Evolutionary conservation across 2,888 invertebrate species (phyloP).

Genomic region (Eupeodes latifasciatus): DNA sequence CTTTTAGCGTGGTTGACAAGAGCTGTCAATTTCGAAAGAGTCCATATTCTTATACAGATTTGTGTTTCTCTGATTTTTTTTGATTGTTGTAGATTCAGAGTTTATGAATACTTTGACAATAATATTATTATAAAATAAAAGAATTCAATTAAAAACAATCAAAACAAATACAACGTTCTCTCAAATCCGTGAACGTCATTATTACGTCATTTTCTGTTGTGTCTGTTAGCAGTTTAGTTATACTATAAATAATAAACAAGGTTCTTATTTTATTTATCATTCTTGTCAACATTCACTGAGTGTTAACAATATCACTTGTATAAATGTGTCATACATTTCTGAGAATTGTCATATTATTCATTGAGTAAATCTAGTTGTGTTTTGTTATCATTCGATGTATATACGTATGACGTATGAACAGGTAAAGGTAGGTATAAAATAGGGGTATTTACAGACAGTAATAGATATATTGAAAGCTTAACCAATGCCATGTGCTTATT

Average conservation of each 20-base stretch:
- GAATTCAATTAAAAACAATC: neutral
- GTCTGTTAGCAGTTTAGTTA: neutral
- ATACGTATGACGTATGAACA: slow-evolving; percentile 1
- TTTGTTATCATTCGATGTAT: slow-evolving; percentile 2
- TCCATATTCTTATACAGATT: too few species aligned
- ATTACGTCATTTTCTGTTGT: slow-evolving; percentile 16
- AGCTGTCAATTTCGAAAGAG: too few species aligned
- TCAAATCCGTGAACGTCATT: neutral
- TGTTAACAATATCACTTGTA: neutral
- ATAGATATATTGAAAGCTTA: neutral
- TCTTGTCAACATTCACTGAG: neutral
- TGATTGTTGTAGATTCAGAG: too few species aligned
- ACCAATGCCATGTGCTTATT: neutral
- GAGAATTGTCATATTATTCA: slow-evolving; percentile 19
- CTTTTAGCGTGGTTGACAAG: too few species aligned
- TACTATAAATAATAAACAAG: neutral
- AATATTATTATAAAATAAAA: neutral
- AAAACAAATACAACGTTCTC: neutral
- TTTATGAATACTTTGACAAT: too few species aligned
- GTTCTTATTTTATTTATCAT: neutral
- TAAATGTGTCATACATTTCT: slow-evolving; percentile 27
- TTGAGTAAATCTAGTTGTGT: neutral
- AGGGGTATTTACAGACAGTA: neutral
- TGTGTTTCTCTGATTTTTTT: too few species aligned
- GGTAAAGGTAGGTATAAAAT: neutral